phyloP scores from a whole-genome alignment of 2,113 vertebrate genomes.

The Scartelaos histophorus region DNA sequence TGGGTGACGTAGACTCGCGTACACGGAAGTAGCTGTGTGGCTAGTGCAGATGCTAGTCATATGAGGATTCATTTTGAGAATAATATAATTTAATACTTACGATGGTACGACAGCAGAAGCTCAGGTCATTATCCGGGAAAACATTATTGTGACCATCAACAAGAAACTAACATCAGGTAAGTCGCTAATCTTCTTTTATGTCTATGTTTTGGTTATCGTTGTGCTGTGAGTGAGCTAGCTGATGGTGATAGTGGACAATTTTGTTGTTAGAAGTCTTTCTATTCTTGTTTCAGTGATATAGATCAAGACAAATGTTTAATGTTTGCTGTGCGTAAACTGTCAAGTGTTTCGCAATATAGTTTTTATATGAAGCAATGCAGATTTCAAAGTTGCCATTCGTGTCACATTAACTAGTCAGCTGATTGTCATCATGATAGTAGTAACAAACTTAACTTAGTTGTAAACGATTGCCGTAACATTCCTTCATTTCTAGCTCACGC shows the following conservation, averaged over 20 bases:
- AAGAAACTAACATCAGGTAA: conserved; percentile 25
- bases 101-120: background rate
- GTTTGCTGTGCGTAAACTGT: background rate
- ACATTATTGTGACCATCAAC: background rate
- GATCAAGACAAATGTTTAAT: background rate
- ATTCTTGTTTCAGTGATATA: background rate
- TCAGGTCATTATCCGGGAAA: background rate
- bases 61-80: background rate
- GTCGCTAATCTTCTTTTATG: conserved; percentile 11
- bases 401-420: background rate
- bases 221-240: conserved; percentile 15
- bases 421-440: background rate
- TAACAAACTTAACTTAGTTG: background rate
- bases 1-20: conserved; percentile 49
- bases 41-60: background rate
- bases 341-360: background rate
- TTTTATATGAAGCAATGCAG: background rate
- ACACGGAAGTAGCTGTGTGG: conserved; percentile 31
- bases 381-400: background rate
- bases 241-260: background rate
- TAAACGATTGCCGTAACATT: too few species aligned
- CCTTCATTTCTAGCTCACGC: background rate
- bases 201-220: background rate
- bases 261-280: background rate
- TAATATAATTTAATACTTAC: background rate